These are phyloP conservation scores for Drosophila formosana DNA, from an alignment of 2,888 invertebrate species.

Conservation along the genomic window DNA sequence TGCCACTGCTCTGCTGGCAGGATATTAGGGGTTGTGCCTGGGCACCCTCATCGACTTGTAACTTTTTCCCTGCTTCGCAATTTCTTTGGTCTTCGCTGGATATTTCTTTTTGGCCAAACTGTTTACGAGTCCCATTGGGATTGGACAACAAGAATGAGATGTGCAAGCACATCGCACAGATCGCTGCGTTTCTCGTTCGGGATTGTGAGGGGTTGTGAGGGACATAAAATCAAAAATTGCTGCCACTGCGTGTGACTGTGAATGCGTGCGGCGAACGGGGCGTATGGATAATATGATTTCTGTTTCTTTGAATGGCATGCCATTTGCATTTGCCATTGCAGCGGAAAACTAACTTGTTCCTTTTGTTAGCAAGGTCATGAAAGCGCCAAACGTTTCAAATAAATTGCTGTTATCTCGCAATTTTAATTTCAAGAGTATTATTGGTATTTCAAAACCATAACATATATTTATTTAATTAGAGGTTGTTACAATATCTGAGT, in stretches of 20 bases:
- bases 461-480: too few species aligned
- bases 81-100: not conserved
- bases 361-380: constrained; percentile 37
- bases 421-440: not conserved
- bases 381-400: not conserved
- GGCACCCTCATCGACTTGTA: constrained; percentile 15
- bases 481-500: too few species aligned
- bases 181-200: constrained; percentile 40
- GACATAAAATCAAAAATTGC: constrained; percentile 64
- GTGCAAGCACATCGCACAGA: constrained; percentile 54
- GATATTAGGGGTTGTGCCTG: constrained; percentile 8
- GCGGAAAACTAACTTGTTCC: constrained; percentile 39
- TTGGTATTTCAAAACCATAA: too few species aligned
- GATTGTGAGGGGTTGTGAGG: constrained; percentile 22
- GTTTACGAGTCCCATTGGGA: constrained; percentile 66
- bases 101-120: constrained; percentile 42
- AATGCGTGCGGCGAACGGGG: constrained; percentile 15
- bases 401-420: not conserved
- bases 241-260: constrained; percentile 19
- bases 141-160: constrained; percentile 60
- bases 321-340: constrained; percentile 58
- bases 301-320: constrained; percentile 55
- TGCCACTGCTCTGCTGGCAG: constrained; percentile 30
- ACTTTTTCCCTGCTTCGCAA: constrained; percentile 22
- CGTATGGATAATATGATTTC: constrained; percentile 64